Evolutionary conservation across 2,113 vertebrate species (phyloP).

Genomic region (Galbula dea): DNA sequence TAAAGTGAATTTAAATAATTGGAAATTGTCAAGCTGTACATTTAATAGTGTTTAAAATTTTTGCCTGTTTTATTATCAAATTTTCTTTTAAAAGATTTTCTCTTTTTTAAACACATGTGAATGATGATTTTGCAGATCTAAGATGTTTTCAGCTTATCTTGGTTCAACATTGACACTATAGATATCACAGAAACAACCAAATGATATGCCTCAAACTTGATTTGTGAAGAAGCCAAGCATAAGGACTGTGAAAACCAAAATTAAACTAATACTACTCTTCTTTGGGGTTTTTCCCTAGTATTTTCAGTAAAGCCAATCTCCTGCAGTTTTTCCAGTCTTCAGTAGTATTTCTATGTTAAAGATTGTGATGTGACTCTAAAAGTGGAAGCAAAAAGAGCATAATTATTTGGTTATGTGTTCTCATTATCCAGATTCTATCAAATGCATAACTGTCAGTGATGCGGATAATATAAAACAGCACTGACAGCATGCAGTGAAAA

Average conservation of each 20-base stretch:
- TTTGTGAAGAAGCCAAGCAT: background rate
- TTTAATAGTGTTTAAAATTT: background rate
- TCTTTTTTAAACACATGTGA: background rate
- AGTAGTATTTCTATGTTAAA: background rate
- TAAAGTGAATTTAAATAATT: background rate
- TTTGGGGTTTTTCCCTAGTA: background rate
- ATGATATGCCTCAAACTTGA: background rate
- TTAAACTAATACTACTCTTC: background rate
- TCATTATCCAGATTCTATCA: background rate
- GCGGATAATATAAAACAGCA: background rate
- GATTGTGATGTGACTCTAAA: background rate
- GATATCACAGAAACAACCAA: background rate
- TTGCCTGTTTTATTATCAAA: background rate
- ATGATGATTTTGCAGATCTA: background rate
- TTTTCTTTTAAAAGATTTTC: background rate
- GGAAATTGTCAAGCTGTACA: background rate
- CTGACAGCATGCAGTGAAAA: background rate
- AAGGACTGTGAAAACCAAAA: background rate
- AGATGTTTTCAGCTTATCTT: background rate
- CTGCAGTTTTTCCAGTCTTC: background rate
- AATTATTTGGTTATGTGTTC: background rate
- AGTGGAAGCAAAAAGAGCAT: background rate
- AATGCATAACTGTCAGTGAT: background rate
- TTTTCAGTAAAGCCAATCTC: background rate
- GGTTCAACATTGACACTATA: background rate